These are phyloP conservation scores for Furcifer pardalis DNA, from an alignment of 2,797 vertebrate genomes.

Conservation along the genomic window DNA sequence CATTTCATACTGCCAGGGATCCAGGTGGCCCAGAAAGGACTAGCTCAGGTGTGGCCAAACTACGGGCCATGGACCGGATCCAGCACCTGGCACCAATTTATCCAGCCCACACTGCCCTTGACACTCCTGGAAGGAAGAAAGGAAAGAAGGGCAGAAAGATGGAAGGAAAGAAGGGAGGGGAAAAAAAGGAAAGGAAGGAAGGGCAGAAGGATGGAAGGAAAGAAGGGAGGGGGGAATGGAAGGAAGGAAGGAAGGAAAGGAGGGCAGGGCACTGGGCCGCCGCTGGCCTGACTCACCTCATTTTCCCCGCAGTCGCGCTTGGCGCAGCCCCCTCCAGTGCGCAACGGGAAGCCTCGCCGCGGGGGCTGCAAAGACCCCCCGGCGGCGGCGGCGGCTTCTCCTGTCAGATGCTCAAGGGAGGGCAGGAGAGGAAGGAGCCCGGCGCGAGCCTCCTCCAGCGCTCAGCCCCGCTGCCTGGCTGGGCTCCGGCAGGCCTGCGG, in stretches of 20 bases:
- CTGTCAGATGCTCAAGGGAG: slow-evolving; percentile 14
- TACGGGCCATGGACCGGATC: too few species aligned
- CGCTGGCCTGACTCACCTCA: slow-evolving; percentile 72
- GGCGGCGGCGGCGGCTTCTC: slow-evolving; percentile 22
- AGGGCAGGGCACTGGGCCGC: neutral
- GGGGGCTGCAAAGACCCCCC: too few species aligned
- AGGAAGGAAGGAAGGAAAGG: neutral
- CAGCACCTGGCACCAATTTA: too few species aligned
- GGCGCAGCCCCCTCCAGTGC: neutral
- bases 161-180: neutral
- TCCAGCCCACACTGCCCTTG: too few species aligned
- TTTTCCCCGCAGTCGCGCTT: slow-evolving; percentile 55
- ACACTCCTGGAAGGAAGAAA: too few species aligned
- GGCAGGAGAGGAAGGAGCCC: slow-evolving; percentile 35
- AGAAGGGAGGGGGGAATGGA: neutral
- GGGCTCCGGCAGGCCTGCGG: too few species aligned
- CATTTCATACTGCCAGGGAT: too few species aligned
- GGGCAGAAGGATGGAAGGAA: too few species aligned
- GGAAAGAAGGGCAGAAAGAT: too few species aligned
- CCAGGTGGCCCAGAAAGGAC: neutral
- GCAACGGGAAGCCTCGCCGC: neutral
- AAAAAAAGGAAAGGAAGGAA: too few species aligned
- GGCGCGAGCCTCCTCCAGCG: slow-evolving; percentile 27
- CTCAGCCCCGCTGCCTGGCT: neutral
- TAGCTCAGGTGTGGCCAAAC: neutral